These are phyloP conservation scores for Psittacula cyanocephala DNA, from an alignment of 2,113 vertebrate species.

Conservation along the genomic window DNA sequence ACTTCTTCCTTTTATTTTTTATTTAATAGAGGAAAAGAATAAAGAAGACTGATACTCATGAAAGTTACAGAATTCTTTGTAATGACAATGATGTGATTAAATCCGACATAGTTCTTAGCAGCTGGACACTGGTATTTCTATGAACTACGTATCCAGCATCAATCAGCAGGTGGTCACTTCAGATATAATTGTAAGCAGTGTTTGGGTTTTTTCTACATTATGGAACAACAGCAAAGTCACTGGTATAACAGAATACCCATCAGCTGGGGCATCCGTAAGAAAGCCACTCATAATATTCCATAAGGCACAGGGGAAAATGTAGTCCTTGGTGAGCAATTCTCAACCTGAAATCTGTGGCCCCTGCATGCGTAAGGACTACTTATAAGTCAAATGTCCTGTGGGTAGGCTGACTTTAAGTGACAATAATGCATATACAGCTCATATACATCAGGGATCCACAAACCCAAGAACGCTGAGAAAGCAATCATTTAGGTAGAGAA, in stretches of 20 bases:
- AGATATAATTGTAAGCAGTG: neutral
- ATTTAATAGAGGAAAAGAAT: neutral
- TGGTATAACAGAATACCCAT: neutral
- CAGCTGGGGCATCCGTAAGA: neutral
- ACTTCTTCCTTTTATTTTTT: neutral
- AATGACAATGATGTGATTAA: neutral
- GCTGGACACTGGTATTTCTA: neutral
- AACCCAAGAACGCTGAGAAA: neutral
- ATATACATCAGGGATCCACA: conserved; percentile 13
- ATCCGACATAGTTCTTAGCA: neutral
- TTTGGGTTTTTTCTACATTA: neutral
- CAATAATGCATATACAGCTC: neutral
- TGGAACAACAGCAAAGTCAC: neutral
- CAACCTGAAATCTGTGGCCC: neutral
- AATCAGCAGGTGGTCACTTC: neutral
- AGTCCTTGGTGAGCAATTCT: neutral
- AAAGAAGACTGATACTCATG: neutral
- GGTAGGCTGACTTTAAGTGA: neutral
- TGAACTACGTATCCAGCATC: neutral
- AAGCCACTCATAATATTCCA: neutral
- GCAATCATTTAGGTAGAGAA: neutral
- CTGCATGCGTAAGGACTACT: neutral
- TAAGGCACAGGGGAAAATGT: neutral
- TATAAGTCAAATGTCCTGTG: neutral
- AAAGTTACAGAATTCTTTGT: neutral